Conservation (phyloP, 2,113 vertebrate genomes). For the Pedionomus torquatus region DNA sequence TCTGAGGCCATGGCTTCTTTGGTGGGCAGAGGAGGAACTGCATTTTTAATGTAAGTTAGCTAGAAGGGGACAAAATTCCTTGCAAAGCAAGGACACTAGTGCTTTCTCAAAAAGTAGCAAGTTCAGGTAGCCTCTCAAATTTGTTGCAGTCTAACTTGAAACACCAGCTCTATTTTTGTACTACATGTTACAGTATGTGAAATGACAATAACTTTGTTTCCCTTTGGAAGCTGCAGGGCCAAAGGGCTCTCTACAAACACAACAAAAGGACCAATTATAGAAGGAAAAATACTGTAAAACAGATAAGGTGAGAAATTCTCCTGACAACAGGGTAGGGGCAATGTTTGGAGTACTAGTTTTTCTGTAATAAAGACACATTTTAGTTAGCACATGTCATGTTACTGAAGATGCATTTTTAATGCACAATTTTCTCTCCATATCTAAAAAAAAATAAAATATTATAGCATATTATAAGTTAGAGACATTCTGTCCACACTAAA, state of each 20-base stretch:
- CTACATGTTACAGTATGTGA: not conserved
- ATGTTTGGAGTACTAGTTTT: not conserved
- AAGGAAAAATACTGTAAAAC: not conserved
- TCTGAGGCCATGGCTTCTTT: not conserved
- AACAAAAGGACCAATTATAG: not conserved
- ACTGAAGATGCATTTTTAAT: not conserved
- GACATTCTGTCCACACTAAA: not conserved
- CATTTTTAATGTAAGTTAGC: not conserved
- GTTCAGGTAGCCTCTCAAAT: not conserved
- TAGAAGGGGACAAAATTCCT: not conserved
- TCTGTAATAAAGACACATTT: not conserved
- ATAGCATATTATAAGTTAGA: not conserved
- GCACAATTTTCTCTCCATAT: not conserved
- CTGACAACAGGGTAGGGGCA: not conserved
- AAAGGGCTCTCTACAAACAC: not conserved
- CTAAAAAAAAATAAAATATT: not conserved
- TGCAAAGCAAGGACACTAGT: not conserved
- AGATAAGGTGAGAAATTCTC: not conserved
- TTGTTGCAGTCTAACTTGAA: not conserved
- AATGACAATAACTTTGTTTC: not conserved
- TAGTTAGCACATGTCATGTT: not conserved
- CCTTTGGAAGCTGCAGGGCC: not conserved
- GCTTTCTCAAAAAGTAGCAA: not conserved
- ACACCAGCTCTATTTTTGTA: not conserved
- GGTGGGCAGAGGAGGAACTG: accelerated